phyloP scores from a whole-genome alignment of 2,797 vertebrate genomes.

The Eulemur mongoz region DNA sequence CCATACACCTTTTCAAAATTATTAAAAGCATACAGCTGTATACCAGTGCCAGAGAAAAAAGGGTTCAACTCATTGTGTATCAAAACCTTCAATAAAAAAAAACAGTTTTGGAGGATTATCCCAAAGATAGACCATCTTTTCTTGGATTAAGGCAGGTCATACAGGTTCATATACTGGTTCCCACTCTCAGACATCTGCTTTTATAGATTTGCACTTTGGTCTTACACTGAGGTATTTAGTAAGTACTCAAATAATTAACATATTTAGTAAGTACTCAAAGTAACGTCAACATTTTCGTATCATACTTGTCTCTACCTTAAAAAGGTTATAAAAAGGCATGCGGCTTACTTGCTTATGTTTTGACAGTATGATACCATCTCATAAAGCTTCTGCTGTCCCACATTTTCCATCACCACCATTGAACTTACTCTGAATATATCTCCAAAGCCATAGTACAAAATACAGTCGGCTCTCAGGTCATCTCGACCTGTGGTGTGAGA shows the following conservation, averaged over 20 bases:
- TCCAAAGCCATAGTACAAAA: conserved; percentile 94
- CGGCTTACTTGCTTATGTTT: conserved; percentile 88
- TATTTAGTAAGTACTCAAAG: neutral
- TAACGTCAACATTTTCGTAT: neutral
- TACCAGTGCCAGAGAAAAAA: neutral
- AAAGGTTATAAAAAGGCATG: neutral
- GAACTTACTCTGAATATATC: conserved; percentile 97
- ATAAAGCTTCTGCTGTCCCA: conserved; percentile 95
- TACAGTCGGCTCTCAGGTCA: conserved; percentile 93
- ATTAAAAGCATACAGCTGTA: neutral
- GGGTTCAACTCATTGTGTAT: neutral
- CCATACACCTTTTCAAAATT: neutral
- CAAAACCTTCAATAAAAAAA: neutral
- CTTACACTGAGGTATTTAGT: neutral
- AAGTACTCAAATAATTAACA: neutral
- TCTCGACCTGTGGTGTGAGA: conserved; percentile 89
- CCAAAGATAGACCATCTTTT: neutral
- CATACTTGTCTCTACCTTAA: neutral
- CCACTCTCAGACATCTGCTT: neutral
- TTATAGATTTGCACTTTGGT: neutral
- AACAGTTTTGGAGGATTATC: neutral
- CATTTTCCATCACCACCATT: conserved; percentile 99
- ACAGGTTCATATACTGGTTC: neutral
- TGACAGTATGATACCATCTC: conserved; percentile 97
- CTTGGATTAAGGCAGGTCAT: neutral